phyloP scores from a whole-genome alignment of 1,140 invertebrate species.

The Gryllus bimaculatus region DNA sequence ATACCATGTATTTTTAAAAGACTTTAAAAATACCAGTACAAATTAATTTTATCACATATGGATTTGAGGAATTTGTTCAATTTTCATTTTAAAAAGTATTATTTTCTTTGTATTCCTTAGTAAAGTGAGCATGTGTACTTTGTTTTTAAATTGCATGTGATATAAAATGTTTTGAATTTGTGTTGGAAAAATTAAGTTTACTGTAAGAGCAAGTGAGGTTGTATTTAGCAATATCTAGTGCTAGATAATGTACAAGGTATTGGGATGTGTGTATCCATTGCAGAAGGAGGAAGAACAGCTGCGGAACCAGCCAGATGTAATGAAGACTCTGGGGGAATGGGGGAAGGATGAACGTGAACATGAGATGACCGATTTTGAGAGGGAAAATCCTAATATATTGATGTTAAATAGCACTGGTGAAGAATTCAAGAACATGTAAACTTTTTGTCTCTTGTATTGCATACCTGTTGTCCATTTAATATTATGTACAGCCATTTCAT shows the following conservation, averaged over 20 bases:
- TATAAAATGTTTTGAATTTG: no score
- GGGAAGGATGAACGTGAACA: conserved; percentile 56
- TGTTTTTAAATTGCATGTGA: no score
- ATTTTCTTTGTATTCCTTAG: no score
- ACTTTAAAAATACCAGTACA: no score
- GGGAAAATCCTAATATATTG: conserved; percentile 67
- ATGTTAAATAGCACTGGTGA: conserved; percentile 58
- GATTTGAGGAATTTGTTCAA: no score
- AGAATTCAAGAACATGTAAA: conserved; percentile 68
- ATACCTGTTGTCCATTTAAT: conserved; percentile 30
- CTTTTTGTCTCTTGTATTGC: conserved; percentile 7
- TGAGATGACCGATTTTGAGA: conserved; percentile 63
- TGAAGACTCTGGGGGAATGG: conserved; percentile 60
- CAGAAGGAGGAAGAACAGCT: conserved; percentile 56
- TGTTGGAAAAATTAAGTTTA: no score
- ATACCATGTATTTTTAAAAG: no score
- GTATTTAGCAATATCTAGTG: no score
- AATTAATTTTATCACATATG: no score
- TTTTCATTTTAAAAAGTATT: no score
- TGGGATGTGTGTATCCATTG: conserved; percentile 28
- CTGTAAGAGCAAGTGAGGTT: no score
- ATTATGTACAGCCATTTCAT: not conserved
- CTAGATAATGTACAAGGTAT: not conserved
- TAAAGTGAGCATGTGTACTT: no score
- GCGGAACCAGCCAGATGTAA: conserved; percentile 57